Evolutionary conservation across 2,113 vertebrate species (phyloP), one percentile per base, ranked within the genome.

Genomic region (Clupea harengus): DNA sequence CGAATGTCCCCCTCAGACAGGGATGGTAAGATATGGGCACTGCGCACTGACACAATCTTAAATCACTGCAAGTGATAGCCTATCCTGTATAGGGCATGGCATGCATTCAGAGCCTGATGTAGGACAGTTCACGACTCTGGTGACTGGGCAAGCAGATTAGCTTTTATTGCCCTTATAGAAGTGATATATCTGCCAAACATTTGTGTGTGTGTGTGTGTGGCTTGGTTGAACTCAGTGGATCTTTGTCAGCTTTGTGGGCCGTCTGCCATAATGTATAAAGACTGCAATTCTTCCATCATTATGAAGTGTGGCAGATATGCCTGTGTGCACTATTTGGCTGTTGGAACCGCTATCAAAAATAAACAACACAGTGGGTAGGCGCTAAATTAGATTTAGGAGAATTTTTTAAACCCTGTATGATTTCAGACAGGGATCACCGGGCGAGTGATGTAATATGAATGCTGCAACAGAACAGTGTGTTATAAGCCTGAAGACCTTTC

Each of bases 81-180:
- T 15, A 3, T 28, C 67, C 25, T 32, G 67, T 28, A 32, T 15
- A 75, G 67, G 15, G 47, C 47, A 49, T 49, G 60, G 22, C 60
- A 64, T 64, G 20, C 60, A n/a, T 64, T 25, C 60, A 64, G 60
- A 64, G 20, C 22, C 60, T 64, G 60, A 64, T 64, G 60, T 25
- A 64, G 28, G 64, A 78, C 72, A 78, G 39, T 78, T 28, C 72
- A 39, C 17, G 28, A 17, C 28, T 78, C 11, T 64, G 60, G 72
- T 15, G 15, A 78, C 72, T 78, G 72, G 28, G 28, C 72, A 32
- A 39, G 32, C 25, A 32, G 72, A 78, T 78, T 11, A 50, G 17
- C 25, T 28, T 75, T 25, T 39, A 81, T 2, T 83, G 83, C 82
- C 49, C 49, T 88, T 45, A 75, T 49, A 28, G 6, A 88, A 82